Conservation (phyloP, 2,113 vertebrate genomes). For the Cinclus mexicanus region DNA sequence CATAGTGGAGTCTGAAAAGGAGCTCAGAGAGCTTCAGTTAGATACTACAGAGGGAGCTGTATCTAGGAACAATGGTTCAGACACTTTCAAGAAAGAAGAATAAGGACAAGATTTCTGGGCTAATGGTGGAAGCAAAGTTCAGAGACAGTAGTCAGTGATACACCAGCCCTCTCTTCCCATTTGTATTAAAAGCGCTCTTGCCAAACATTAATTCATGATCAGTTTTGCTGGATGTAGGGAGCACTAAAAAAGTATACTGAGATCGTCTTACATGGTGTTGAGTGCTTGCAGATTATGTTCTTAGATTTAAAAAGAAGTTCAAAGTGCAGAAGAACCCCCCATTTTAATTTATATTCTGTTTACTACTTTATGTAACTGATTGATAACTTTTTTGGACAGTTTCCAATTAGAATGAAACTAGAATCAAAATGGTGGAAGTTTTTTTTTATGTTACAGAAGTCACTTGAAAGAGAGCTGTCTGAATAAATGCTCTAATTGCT, state of each 20-base stretch:
- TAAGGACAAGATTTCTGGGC: background rate
- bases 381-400: background rate
- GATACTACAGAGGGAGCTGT: background rate
- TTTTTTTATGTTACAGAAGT: background rate
- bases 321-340: rapidly evolving
- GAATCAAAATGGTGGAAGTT: background rate
- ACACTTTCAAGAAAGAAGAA: background rate
- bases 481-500: background rate
- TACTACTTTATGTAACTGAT: background rate
- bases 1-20: background rate
- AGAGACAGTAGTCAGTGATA: background rate
- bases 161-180: background rate
- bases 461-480: background rate
- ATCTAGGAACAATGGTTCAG: background rate
- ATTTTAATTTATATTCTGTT: background rate
- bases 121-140: background rate
- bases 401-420: background rate
- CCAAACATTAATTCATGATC: background rate
- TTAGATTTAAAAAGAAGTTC: background rate
- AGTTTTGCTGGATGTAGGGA: background rate
- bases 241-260: background rate
- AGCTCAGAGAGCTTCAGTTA: background rate
- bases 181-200: background rate
- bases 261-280: background rate
- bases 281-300: background rate